Evolutionary conservation across 2,797 vertebrate species (phyloP), one percentile per base, ranked within the genome.

Genomic region (Sebastiscus tertius): DNA sequence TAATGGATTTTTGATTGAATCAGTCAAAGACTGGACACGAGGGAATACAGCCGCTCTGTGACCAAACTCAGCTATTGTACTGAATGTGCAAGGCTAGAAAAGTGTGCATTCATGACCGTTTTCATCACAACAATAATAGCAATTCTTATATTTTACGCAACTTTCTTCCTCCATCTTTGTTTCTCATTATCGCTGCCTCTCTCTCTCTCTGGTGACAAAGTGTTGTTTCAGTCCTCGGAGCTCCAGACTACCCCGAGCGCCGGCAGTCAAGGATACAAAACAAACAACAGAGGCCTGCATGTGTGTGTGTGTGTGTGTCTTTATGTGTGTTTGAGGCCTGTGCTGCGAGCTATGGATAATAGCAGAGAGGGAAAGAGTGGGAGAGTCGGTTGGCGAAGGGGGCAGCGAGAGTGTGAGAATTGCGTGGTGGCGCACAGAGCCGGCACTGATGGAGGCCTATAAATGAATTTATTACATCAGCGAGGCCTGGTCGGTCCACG

Each of bases 251-350:
- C 42, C 67, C 81, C 10, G 68, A 22, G 64, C 62, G 42, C 81
- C 77, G n/a, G 85, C 86, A 84, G 91, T 90, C 92, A 95, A 94
- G 93, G 92, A 92, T 87, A 94, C 93, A 89, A 93, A 93, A 93
- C 92, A 95, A 95, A 94, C 84, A 92, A 54, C 86, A 58, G 22
- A 86, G 80, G 36, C 70, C 76, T 64, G 61, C 26, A 2, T 64
- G 65, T 77, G 84, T 79, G 75, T 66, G 84, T 79, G 75, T 66
- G 20, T 56, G 29, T 42, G 39, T 42, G 67, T 36, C 68, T 56
- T 1, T 29, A 0, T 61, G 29, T 71, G 68, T 76, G 65, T 36
- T 2, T 8, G 16, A 39, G 65, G 39, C 76, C 56, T 76, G 71
- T 26, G 49, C 80, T 78, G 83, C 52, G 72, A 72, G 72, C 83